These are phyloP conservation scores for Threskiornis aethiopicus DNA, from an alignment of 2,797 vertebrate species.

Conservation along the genomic window DNA sequence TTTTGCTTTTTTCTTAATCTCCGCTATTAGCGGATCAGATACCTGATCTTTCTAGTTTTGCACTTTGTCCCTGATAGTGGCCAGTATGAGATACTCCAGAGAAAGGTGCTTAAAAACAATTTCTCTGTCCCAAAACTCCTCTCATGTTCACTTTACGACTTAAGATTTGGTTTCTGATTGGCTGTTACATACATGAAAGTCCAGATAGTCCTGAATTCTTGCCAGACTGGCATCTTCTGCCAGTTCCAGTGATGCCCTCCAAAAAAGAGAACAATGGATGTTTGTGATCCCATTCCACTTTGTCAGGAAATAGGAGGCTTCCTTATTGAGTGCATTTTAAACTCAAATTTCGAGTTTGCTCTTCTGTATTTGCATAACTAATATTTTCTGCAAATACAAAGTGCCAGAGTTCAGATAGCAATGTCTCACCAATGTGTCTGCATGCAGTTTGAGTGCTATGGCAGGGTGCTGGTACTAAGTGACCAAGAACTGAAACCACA, in stretches of 20 bases:
- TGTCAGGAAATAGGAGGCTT: neutral
- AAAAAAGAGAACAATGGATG: neutral
- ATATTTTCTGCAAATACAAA: neutral
- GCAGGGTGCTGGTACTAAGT: neutral
- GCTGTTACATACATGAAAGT: accelerated
- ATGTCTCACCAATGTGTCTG: neutral
- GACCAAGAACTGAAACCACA: neutral
- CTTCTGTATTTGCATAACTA: neutral
- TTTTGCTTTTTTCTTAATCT: neutral
- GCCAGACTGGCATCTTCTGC: neutral
- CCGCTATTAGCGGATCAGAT: accelerated
- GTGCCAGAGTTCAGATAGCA: neutral
- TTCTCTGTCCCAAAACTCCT: neutral
- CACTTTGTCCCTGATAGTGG: neutral
- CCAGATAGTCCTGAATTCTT: neutral
- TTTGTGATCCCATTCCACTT: neutral
- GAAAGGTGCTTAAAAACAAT: neutral
- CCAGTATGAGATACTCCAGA: neutral
- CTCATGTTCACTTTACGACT: neutral
- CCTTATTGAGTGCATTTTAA: neutral
- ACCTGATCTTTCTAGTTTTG: neutral
- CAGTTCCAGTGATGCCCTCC: neutral
- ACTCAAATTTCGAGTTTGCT: neutral
- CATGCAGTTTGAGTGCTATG: neutral
- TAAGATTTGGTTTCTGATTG: neutral